Conservation (phyloP, 1,140 invertebrate species). For the Aphis craccivora region DNA sequence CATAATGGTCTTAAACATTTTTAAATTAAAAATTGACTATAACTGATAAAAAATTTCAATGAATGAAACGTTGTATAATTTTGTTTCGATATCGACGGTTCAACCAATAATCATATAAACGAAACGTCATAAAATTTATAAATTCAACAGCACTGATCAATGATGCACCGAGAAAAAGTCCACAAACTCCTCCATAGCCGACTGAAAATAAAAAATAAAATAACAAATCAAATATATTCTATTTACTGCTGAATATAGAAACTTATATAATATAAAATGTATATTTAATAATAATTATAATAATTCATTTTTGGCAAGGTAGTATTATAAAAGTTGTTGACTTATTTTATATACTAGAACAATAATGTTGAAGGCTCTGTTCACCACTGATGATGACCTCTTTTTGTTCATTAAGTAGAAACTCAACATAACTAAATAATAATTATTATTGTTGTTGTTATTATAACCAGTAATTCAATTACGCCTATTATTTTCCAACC, state of each 20-base stretch:
- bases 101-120: slow-evolving; percentile 39
- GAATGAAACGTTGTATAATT: slow-evolving; percentile 23
- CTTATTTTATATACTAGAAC: no score
- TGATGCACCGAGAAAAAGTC: slow-evolving; percentile 62
- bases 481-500: no score
- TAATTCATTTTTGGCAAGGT: no score
- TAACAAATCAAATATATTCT: not conserved
- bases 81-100: slow-evolving; percentile 18
- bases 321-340: no score
- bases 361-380: no score
- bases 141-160: slow-evolving; percentile 62
- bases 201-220: slow-evolving; percentile 59
- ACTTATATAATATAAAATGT: not conserved
- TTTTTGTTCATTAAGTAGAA: no score
- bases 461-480: no score
- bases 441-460: no score
- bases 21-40: not conserved
- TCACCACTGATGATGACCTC: no score
- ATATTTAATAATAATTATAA: not conserved
- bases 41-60: not conserved
- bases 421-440: no score
- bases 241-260: not conserved
- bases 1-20: not conserved
- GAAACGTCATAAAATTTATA: slow-evolving; percentile 39
- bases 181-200: slow-evolving; percentile 61